Evolutionary conservation across 1,140 invertebrate genomes (phyloP), one percentile per base, ranked within the genome.

Genomic region (Caenorhabditis latens): DNA sequence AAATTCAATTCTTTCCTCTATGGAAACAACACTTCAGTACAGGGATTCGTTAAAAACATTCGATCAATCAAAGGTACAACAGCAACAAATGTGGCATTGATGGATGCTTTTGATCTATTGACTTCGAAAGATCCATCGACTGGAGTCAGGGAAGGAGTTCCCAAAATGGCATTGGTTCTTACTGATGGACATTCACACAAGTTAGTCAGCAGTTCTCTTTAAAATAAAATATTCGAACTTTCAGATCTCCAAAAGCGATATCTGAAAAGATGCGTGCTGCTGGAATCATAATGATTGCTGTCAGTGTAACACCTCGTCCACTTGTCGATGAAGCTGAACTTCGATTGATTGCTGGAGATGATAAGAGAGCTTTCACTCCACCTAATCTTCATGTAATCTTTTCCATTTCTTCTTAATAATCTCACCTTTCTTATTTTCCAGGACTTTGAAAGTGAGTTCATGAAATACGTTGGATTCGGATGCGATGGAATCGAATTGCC

Each of bases 391-490:
- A 88, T 55, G 65, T 58, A 55, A 71, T 21, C n/a, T n/a, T n/a
- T n/a, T 63, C n/a, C 3, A 9, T 32, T 32, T 32, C 32, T 13
- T 63, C 24, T 21, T 40, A 16, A n/a, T n/a, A 13, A 3, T 53
- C 21, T 24, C 24, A 4, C 11, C 55, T 50, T 65, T 43, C 9
- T 11, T 8, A 57, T 21, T 48, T 75, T 91, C n/a, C 87, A 92
- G 58, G 75, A 88, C 3, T 92, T 92, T 71, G 91, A 92, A 58
- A 32, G 55, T 7, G 88, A 90, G 46, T 92, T 92, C 84, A 84
- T 92, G 61, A 89, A 92, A 85, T 92, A 89, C 86, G 88, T 92
- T 57, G 92, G 91, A 0, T 92, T 92, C 42, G 90, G 91, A 32
- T 92, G 91, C 79, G 88, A 90, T 21, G 90, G 90, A 55, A 50